phyloP scores from a whole-genome alignment of 2,113 vertebrate genomes.

The Coptodon rendalli region DNA sequence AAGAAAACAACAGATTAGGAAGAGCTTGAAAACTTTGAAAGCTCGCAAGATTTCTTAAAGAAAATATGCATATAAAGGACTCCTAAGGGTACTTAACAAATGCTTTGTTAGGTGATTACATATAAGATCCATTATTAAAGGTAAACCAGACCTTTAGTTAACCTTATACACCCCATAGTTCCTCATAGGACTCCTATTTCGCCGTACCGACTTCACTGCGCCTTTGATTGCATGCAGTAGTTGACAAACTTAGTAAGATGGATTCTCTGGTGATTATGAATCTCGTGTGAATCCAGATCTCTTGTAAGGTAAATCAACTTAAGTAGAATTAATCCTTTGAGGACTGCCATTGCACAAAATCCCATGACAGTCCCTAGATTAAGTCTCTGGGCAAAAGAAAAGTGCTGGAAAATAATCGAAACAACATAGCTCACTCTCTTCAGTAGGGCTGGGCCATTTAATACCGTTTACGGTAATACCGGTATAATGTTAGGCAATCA shows the following conservation, averaged over 20 bases:
- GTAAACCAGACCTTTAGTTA: neutral
- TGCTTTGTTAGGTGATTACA: neutral
- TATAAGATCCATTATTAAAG: neutral
- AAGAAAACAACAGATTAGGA: neutral
- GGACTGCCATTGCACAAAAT: neutral
- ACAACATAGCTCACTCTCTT: neutral
- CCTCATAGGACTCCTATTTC: neutral
- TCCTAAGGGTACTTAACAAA: neutral
- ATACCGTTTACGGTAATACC: too few species aligned
- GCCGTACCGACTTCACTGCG: rapidly evolving
- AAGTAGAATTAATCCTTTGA: neutral
- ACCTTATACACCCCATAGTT: neutral
- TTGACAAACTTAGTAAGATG: neutral
- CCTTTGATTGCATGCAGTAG: neutral
- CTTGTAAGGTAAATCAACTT: neutral
- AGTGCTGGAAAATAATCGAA: neutral
- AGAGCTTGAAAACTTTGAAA: neutral
- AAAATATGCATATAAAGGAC: neutral
- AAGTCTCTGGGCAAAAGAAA: neutral
- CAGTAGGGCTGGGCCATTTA: neutral
- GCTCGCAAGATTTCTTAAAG: neutral
- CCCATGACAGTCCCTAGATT: neutral
- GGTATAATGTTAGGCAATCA: too few species aligned
- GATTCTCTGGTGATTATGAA: neutral
- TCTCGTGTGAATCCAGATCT: neutral